Evolutionary conservation across 2,888 invertebrate species (phyloP), one percentile per base, ranked within the genome.

Genomic region (Dysmachus trigonus): DNA sequence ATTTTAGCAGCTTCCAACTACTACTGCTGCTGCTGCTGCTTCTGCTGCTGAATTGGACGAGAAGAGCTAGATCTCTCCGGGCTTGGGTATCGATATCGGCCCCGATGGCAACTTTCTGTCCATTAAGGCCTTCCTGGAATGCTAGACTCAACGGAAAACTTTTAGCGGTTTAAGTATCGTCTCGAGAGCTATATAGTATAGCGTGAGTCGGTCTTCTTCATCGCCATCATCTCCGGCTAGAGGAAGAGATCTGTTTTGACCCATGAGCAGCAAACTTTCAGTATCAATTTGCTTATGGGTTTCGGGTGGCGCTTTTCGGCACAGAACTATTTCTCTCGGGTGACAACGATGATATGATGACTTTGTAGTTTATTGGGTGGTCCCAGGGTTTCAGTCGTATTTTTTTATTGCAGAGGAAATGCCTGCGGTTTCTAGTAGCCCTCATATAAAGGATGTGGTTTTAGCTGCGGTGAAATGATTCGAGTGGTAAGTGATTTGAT

Each of bases 111-210:
- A 35, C 74, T 30, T 35, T 33, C 33, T 74, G 35, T 74, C 74
- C 74, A 74, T 74, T 74, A 74, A 74, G 74, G 18, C 74, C 74
- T 35, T 74, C 74, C 74, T 74, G 74, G 74, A 74, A 30, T 35
- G 74, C 74, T 74, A 33, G 7, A 1, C 31, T 74, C 33, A 74
- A 74, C 74, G 74, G 74, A 74, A 74, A 73, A 74, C 33, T 74
- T 74, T 74, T 35, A 74, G 35, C 35, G 74, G 74, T 33, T 74
- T 74, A 33, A 33, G 35, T 35, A 35, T 41, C 31, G 74, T 74
- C 74, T 62, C 62, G 62, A 62, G 62, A 27, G 27, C 18, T 30
- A 35, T 6, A 8, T 74, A 33, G 27, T 31, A 4, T 71, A 10
- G 10, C 22, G 5, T 33, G 74, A 35, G 33, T 33, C 33, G 74